Evolutionary conservation across 1,140 invertebrate species (phyloP), one percentile per base, ranked within the genome.

Genomic region (Drosophila sp.): DNA sequence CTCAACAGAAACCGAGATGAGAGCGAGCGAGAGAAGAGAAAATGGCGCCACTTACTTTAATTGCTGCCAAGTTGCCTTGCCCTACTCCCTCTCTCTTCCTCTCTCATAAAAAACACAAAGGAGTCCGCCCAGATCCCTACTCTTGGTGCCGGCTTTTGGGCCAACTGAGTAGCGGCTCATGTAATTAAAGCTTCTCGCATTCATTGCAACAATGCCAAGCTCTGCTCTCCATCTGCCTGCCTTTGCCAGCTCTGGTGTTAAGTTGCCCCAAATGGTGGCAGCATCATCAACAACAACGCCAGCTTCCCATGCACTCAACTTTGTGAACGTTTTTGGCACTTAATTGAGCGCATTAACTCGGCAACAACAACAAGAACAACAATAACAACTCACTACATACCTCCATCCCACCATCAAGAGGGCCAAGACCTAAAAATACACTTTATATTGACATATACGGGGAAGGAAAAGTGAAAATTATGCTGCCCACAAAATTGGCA

Each of bases 11-110:
- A 58, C 56, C 10, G 17, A 38, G 56, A 38, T 3, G 44, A 50
- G 44, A 27, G 23, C 23, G 10, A 50, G 25, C 5, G n/a, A 50
- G 44, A 72, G 66, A 74, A 77, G 58, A 32, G 66, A 77, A 77
- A 77, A 77, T 77, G 66, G 62, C 57, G 71, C 58, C 75, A 77
- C 75, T 77, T 77, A 77, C 75, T 77, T 77, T 77, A 77, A 77
- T 77, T 77, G 71, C 75, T 70, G 61, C 33, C 67, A 50, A 66
- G 27, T 62, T 70, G 44, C 57, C 33, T 55, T 47, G 35, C 29
- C 25, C 29, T 71, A 58, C 29, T 54, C 27, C 30, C 44, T 25
- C 23, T 8, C 6, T 5, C 23, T 2, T 4, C 11, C 3, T 10
- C 23, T 2, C 44, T 2, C 4, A 33, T 33, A 55, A 70, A 76